A percentile compares a stretch with the other conserved stretches of the same genome.
phyloP scores from a whole-genome alignment of 2,797 vertebrate genomes.

The Aeoliscus strigatus region DNA sequence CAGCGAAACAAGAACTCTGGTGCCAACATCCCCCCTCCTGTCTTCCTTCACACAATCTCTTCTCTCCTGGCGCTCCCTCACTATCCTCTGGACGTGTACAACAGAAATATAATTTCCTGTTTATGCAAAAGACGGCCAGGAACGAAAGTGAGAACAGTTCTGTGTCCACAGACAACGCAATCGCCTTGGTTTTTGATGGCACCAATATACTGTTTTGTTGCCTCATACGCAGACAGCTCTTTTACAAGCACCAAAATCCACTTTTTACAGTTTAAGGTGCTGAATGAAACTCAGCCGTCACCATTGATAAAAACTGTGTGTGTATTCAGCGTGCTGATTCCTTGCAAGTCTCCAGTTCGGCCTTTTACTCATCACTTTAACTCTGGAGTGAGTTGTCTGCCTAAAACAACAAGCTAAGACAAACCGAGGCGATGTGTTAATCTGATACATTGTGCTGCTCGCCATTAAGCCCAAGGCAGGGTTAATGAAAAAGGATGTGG shows the following conservation, averaged over 20 bases:
- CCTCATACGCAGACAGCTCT: constrained; percentile 6
- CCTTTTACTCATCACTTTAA: constrained; percentile 52
- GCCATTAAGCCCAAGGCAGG: constrained; percentile 30
- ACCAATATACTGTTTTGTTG: constrained; percentile 1
- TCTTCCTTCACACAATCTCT: constrained; percentile 20
- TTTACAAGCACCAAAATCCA: constrained; percentile 16
- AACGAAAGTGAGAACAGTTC: constrained; percentile 32
- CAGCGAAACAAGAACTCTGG: constrained; percentile 31
- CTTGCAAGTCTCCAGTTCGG: constrained; percentile 24
- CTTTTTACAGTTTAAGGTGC: constrained; percentile 15
- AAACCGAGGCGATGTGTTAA: constrained; percentile 45
- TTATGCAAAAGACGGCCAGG: constrained; percentile 44
- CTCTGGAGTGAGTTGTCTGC: constrained; percentile 30
- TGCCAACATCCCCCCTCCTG: constrained; percentile 34
- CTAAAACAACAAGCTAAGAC: constrained; percentile 55
- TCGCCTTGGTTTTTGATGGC: background rate
- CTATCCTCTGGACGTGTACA: constrained; percentile 34
- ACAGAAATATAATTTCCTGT: constrained; percentile 55
- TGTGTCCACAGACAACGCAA: constrained; percentile 30
- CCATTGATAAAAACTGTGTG: constrained; percentile 22
- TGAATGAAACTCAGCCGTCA: constrained; percentile 13
- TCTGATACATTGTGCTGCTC: constrained; percentile 26
- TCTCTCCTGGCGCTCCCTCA: constrained; percentile 9
- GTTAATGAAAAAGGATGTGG: constrained; percentile 47
- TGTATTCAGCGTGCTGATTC: constrained; percentile 25